A percentile compares a stretch with the other conserved stretches of the same genome.
These are phyloP conservation scores for Euproctis similis DNA, from an alignment of 2,888 invertebrate genomes.

Conservation along the genomic window DNA sequence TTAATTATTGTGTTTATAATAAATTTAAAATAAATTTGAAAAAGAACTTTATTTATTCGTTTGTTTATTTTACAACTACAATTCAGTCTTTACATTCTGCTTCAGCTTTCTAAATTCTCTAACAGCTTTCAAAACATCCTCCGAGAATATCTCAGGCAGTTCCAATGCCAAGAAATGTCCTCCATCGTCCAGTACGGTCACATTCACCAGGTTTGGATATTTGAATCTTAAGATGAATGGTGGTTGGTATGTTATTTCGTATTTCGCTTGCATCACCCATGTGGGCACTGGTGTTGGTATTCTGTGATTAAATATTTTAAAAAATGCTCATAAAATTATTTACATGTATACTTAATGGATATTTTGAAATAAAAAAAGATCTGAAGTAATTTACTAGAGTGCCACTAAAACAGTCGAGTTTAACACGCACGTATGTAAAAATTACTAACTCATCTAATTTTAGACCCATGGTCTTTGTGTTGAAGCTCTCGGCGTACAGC, in stretches of 20 bases:
- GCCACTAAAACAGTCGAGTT: too few relatives aligned
- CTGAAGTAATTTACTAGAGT: too few relatives aligned
- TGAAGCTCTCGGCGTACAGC: conserved; percentile 81
- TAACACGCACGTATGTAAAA: too few relatives aligned
- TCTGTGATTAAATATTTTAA: conserved; percentile 60
- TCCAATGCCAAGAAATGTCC: conserved; percentile 93
- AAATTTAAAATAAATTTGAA: too few relatives aligned
- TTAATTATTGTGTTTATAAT: too few relatives aligned
- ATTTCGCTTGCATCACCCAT: conserved; percentile 79
- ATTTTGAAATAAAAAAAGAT: too few relatives aligned
- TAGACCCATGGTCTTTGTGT: conserved; percentile 26
- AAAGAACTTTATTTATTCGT: too few relatives aligned
- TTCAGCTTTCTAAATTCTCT: conserved; percentile 30
- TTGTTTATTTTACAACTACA: conserved; percentile 41
- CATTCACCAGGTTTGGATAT: conserved; percentile 79
- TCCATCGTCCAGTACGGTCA: conserved; percentile 77
- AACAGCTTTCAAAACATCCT: conserved; percentile 75
- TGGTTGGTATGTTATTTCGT: conserved; percentile 79
- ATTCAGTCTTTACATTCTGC: conserved; percentile 41
- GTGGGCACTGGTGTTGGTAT: conserved; percentile 79
- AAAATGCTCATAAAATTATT: too few relatives aligned
- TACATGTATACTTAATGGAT: too few relatives aligned
- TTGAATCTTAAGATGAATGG: conserved; percentile 74
- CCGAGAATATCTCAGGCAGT: conserved; percentile 79
- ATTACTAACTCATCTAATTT: conserved; percentile 60